phyloP scores from a whole-genome alignment of 2,113 vertebrate species.

The Microtus pennsylvanicus region DNA sequence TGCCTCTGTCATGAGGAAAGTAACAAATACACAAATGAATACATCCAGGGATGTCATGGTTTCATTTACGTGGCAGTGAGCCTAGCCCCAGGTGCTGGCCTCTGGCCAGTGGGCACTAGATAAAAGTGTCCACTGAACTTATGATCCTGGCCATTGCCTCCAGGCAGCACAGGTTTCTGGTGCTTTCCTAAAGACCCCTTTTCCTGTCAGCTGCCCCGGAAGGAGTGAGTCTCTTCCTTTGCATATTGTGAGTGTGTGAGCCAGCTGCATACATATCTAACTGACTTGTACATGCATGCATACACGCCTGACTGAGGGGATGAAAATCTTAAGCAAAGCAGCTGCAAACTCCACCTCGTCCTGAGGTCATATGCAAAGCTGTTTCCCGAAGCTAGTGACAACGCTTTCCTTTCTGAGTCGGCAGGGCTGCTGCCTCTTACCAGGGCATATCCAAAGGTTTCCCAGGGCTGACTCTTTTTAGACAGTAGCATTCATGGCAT shows the following conservation, averaged over 20 bases:
- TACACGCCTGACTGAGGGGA: not conserved
- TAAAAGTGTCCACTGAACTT: not conserved
- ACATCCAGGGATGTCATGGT: not conserved
- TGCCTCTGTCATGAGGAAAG: not conserved
- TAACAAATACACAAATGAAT: not conserved
- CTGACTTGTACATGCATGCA: not conserved
- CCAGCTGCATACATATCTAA: not conserved
- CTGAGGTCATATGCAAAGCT: not conserved
- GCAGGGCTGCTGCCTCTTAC: not conserved
- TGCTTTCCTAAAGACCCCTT: not conserved
- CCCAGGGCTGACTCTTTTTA: conserved; percentile 3
- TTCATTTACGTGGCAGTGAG: fast-evolving
- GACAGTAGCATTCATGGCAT: not conserved
- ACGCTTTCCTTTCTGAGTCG: not conserved
- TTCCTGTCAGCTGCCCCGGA: not conserved
- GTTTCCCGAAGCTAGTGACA: not conserved
- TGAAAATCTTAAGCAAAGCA: not conserved
- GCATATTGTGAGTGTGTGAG: no score
- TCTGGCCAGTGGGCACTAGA: not conserved
- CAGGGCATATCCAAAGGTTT: fast-evolving
- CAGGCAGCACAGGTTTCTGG: not conserved
- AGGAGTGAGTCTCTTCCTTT: no score
- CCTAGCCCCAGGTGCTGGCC: not conserved
- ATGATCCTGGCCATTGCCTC: not conserved
- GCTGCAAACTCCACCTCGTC: not conserved